Conservation (phyloP, 2,888 invertebrate genomes). For the Drosophila gaucha region DNA sequence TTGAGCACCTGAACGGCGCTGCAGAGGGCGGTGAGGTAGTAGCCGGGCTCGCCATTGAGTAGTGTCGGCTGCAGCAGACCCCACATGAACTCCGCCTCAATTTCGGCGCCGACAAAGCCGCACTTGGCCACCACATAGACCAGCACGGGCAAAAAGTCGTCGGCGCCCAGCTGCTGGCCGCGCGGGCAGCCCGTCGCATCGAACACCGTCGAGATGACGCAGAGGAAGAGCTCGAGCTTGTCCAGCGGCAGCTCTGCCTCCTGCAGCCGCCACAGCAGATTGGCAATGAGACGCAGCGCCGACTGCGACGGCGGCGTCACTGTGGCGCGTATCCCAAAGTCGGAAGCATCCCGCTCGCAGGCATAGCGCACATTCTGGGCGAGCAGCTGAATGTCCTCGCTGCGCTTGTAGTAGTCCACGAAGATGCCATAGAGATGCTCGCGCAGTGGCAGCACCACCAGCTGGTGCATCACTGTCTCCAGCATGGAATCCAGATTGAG, state of each 20-base stretch:
- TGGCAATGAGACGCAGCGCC: conserved; percentile 91
- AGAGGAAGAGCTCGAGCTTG: conserved; percentile 95
- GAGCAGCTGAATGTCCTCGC: conserved; percentile 90
- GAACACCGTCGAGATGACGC: conserved; percentile 94
- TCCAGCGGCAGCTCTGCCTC: conserved; percentile 96
- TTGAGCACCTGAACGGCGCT: conserved; percentile 90
- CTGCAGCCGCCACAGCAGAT: conserved; percentile 92
- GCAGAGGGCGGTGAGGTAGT: conserved; percentile 96
- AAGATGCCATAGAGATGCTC: conserved; percentile 93
- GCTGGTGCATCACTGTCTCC: conserved; percentile 96
- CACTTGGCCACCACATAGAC: conserved; percentile 96
- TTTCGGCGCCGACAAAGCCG: conserved; percentile 95
- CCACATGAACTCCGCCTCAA: conserved; percentile 98
- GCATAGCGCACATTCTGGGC: conserved; percentile 85
- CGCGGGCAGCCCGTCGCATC: conserved; percentile 86
- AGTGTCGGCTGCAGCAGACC: conserved; percentile 95
- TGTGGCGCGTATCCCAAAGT: conserved; percentile 86
- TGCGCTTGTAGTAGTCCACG: conserved; percentile 93
- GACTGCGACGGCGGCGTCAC: conserved; percentile 91
- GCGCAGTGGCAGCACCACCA: conserved; percentile 94
- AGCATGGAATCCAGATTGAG: conserved; percentile 97
- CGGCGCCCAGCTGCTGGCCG: conserved; percentile 88
- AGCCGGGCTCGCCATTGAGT: conserved; percentile 96
- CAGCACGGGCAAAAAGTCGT: conserved; percentile 95
- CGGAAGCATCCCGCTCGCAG: conserved; percentile 80